Conservation (phyloP, 2,888 invertebrate species). For the Priocnemis perturbator region DNA sequence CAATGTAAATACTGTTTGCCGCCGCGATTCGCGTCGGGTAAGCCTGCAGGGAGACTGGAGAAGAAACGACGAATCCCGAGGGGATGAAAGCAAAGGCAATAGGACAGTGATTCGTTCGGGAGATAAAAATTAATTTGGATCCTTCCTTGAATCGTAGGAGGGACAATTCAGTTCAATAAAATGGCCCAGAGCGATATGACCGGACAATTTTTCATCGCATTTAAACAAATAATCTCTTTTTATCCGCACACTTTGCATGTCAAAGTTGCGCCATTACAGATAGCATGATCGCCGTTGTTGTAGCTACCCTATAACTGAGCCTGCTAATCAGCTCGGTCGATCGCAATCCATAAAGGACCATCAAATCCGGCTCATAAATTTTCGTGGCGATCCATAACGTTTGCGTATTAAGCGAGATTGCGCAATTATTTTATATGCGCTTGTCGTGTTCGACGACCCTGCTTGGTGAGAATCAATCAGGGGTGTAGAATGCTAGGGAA, state of each 20-base stretch:
- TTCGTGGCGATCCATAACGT: slow-evolving; percentile 30
- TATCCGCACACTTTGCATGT: background rate
- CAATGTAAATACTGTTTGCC: slow-evolving; percentile 73
- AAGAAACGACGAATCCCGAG: slow-evolving; percentile 35
- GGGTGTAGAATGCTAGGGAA: slow-evolving; percentile 12
- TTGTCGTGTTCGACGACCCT: slow-evolving; percentile 16
- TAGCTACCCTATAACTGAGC: no score
- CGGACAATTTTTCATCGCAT: slow-evolving; percentile 5
- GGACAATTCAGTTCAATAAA: background rate
- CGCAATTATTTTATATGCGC: slow-evolving; percentile 52
- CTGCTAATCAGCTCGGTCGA: no score
- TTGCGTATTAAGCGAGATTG: slow-evolving; percentile 28
- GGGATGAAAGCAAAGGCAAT: slow-evolving; percentile 35
- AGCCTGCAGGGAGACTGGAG: slow-evolving; percentile 48
- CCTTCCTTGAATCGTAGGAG: background rate
- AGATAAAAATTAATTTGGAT: background rate
- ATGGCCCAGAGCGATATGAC: background rate
- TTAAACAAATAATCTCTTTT: background rate
- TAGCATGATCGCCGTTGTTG: no score
- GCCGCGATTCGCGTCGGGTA: slow-evolving; percentile 41
- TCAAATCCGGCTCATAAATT: slow-evolving; percentile 17
- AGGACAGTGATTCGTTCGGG: slow-evolving; percentile 14
- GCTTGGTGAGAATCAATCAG: slow-evolving; percentile 48
- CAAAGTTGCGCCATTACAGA: no score
- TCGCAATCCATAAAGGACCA: no score